phyloP scores from a whole-genome alignment of 1,140 invertebrate genomes.

The Hyposmocoma kahamanoa region DNA sequence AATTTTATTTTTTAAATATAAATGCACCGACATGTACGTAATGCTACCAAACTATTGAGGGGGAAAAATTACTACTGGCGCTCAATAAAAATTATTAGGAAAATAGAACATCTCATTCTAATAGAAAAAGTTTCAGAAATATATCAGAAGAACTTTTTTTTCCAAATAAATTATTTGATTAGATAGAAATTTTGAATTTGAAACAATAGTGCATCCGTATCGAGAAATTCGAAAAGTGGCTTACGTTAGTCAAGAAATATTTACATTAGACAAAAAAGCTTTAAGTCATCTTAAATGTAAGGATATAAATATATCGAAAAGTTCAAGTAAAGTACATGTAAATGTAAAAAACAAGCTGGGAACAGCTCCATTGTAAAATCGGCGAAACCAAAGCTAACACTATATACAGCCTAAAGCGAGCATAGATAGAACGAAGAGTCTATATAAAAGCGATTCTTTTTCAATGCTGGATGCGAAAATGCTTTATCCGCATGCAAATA shows the following conservation, averaged over 20 bases:
- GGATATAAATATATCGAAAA: slow-evolving; percentile 53
- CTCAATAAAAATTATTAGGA: slow-evolving; percentile 64
- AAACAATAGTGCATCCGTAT: slow-evolving; percentile 33
- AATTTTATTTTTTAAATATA: slow-evolving; percentile 54
- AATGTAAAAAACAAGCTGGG: slow-evolving; percentile 30
- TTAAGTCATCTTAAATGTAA: slow-evolving; percentile 31
- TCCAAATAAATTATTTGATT: background rate
- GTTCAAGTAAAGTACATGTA: slow-evolving; percentile 33
- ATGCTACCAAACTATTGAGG: slow-evolving; percentile 56
- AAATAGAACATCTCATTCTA: slow-evolving; percentile 60
- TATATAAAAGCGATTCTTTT: no score
- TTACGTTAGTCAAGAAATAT: slow-evolving; percentile 30
- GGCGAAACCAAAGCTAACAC: background rate
- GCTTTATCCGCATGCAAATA: no score
- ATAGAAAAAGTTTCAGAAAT: slow-evolving; percentile 55
- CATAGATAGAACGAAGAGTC: slow-evolving; percentile 29
- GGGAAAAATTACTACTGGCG: slow-evolving; percentile 48
- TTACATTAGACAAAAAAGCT: slow-evolving; percentile 34
- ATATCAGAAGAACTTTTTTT: slow-evolving; percentile 14
- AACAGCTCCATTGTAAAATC: background rate
- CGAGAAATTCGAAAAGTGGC: slow-evolving; percentile 26
- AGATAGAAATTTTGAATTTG: slow-evolving; percentile 3
- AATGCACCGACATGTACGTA: slow-evolving; percentile 60
- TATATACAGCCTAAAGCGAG: slow-evolving; percentile 59
- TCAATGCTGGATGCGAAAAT: no score